Evolutionary conservation across 1,140 invertebrate species (phyloP), one percentile per base, ranked within the genome.

Genomic region (Nymphalis io): DNA sequence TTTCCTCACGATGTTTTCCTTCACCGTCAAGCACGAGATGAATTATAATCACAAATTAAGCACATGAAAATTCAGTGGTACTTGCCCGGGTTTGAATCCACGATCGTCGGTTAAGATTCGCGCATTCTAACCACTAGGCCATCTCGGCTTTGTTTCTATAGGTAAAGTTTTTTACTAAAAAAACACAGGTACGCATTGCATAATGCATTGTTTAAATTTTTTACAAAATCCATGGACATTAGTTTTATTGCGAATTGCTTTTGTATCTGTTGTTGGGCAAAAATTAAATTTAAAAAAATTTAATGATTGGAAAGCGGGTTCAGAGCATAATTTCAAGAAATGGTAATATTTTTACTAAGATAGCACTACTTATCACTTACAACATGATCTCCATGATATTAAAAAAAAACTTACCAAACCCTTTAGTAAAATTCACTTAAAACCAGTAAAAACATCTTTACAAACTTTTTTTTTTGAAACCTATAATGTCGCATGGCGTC

Each of bases 221-320:
- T 44, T 39, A 63, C 48, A 63, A 63, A 38, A 53, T 33, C 39
- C 13, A 10, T 38, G 48, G 16, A 10, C 53, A 8, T 18, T 12
- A 23, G 27, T 23, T 16, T 33, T 39, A 55, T 55, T 63, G 61
- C 61, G 48, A 63, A 63, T 53, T 55, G 48, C 48, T 63, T 61
- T 61, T 61, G 40, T 61, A 21, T 42, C 38, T 40, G 12, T 20
- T 61, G 40, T 61, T 61, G 60, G 42, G 61, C 61, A 63, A 63
- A 63, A 39, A 39, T 63, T 27, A 13, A 51, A 2, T 62, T 16
- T 46, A 3, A 33, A 33, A 53, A 3, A 53, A 21, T 63, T 55
- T 38, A 40, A 51, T 55, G 20, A 21, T 53, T 63, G 40, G 61
- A 63, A 63, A 63, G 61, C 8, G 20, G 10, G 48, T 10, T 53